These are phyloP conservation scores for Pseudachorutes palmiensis DNA, from an alignment of 1,140 invertebrate genomes.

Conservation along the genomic window DNA sequence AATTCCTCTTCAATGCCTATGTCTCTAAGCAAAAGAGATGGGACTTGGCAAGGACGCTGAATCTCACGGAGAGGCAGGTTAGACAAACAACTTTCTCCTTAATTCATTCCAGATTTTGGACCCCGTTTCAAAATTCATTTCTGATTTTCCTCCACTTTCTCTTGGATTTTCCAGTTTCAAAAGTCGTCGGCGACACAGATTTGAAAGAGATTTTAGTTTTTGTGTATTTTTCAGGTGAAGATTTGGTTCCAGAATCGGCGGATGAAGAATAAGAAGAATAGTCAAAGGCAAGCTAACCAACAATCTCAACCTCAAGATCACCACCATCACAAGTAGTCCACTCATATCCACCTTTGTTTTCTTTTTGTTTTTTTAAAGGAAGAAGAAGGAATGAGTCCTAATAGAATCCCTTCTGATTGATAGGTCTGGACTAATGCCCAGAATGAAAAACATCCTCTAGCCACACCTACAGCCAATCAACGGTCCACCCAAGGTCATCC, in stretches of 20 bases:
- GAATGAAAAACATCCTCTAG: constrained; percentile 7
- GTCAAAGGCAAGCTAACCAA: constrained; percentile 70
- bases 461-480: not conserved
- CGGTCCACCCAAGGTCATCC: not conserved
- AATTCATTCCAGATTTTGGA: not conserved
- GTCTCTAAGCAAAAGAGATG: constrained; percentile 95
- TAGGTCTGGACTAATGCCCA: constrained; percentile 13
- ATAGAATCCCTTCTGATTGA: constrained; percentile 12
- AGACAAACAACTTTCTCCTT: constrained; percentile 42
- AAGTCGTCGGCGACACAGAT: not conserved
- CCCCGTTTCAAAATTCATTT: not conserved
- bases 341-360: constrained; percentile 21
- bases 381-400: constrained; percentile 15
- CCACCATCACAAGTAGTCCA: constrained; percentile 50
- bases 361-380: constrained; percentile 19
- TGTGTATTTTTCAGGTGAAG: constrained; percentile 55
- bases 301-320: constrained; percentile 52
- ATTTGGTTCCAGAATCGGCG: constrained; percentile 94
- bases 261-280: constrained; percentile 99
- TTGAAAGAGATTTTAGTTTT: not conserved
- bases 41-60: constrained; percentile 87
- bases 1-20: constrained; percentile 92
- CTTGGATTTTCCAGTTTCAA: too few species aligned
- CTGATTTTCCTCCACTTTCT: not conserved
- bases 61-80: constrained; percentile 89